Conservation (phyloP, 2,888 invertebrate species). For the Lobophora halterata region DNA sequence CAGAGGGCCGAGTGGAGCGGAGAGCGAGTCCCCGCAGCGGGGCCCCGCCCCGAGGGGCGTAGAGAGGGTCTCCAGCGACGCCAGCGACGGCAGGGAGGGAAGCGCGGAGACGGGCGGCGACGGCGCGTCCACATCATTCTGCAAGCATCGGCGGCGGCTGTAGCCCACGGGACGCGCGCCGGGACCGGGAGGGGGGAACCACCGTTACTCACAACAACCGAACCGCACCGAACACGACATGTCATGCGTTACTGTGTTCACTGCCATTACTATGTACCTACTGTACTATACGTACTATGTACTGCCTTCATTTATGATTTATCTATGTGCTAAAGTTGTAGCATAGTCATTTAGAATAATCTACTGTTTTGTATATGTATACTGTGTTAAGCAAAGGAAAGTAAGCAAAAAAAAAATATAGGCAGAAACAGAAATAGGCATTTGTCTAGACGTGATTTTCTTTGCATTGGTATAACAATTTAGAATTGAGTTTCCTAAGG, state of each 20-base stretch:
- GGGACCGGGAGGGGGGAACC: constrained; percentile 40
- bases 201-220: constrained; percentile 77
- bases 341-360: too few relatives aligned
- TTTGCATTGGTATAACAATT: too few relatives aligned
- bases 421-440: too few relatives aligned
- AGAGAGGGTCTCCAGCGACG: constrained; percentile 46
- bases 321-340: too few relatives aligned
- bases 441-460: too few relatives aligned
- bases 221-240: too few relatives aligned
- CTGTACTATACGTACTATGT: not conserved
- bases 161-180: constrained; percentile 14
- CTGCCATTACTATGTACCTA: constrained; percentile 21
- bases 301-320: too few relatives aligned
- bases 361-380: too few relatives aligned
- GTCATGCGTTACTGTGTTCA: constrained; percentile 30
- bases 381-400: too few relatives aligned
- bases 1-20: constrained; percentile 25
- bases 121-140: constrained; percentile 79
- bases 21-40: too few relatives aligned
- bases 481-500: too few relatives aligned
- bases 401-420: too few relatives aligned
- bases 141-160: constrained; percentile 61
- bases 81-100: constrained; percentile 51
- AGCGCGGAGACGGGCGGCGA: constrained; percentile 67
- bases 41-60: constrained; percentile 26